These are phyloP conservation scores for Zaprionus kolodkinae DNA, from an alignment of 1,140 invertebrate species.

Conservation along the genomic window DNA sequence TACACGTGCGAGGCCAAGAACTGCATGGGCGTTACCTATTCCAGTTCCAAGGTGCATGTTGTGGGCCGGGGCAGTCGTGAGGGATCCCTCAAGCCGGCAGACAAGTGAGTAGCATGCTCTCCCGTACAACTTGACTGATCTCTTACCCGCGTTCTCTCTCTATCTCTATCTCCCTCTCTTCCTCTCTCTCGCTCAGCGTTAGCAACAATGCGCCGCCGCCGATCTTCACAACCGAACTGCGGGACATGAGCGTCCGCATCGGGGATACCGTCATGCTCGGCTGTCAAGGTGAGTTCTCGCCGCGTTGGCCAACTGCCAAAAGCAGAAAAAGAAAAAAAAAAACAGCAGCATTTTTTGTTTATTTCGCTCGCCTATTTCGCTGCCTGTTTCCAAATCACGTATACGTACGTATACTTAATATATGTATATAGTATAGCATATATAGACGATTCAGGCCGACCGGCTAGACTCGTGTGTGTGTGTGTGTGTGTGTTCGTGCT, in stretches of 20 bases:
- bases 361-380: constrained; percentile 42
- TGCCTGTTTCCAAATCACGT: constrained; percentile 14
- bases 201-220: constrained; percentile 88
- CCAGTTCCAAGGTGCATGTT: constrained; percentile 92
- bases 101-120: constrained; percentile 62
- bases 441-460: constrained; percentile 50
- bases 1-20: constrained; percentile 94
- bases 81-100: constrained; percentile 86
- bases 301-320: constrained; percentile 46
- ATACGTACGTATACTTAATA: constrained; percentile 10
- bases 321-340: constrained; percentile 49
- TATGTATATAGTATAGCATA: constrained; percentile 22
- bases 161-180: constrained; percentile 19
- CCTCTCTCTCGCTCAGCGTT: constrained; percentile 55
- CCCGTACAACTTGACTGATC: background rate
- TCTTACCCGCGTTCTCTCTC: no score
- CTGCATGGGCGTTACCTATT: constrained; percentile 92
- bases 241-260: constrained; percentile 90
- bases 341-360: constrained; percentile 59
- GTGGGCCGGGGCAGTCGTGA: constrained; percentile 88
- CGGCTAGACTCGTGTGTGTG: constrained; percentile 33
- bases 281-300: constrained; percentile 88
- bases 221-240: constrained; percentile 89
- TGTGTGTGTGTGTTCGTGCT: constrained; percentile 38
- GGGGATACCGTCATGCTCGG: constrained; percentile 89